phyloP scores from a whole-genome alignment of 2,888 invertebrate species.

The Parthenolecanium corni region DNA sequence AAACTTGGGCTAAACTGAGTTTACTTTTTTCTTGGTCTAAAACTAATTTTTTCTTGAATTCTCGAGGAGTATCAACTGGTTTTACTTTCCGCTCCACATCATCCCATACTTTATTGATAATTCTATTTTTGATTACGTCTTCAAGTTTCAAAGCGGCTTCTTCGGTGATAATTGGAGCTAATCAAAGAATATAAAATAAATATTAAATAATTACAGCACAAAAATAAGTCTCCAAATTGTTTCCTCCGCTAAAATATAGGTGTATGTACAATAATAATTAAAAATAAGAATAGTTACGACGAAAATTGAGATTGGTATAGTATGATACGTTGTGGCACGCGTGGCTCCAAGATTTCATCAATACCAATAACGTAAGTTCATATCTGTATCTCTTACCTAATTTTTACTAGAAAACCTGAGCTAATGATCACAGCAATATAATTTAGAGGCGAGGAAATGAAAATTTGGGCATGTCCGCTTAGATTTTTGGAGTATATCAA shows the following conservation, averaged over 20 bases:
- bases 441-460: too few species aligned
- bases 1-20: conserved; percentile 81
- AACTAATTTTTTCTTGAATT: conserved; percentile 75
- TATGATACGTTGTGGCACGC: background rate
- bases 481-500: too few species aligned
- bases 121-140: conserved; percentile 78
- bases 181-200: background rate
- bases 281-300: background rate
- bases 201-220: background rate
- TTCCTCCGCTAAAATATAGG: too few species aligned
- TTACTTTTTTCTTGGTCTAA: conserved; percentile 92
- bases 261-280: too few species aligned
- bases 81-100: conserved; percentile 81
- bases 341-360: too few species aligned
- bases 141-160: conserved; percentile 77
- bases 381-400: too few species aligned
- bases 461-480: too few species aligned
- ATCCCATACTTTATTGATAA: conserved; percentile 89
- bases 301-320: background rate
- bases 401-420: too few species aligned
- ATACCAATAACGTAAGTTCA: too few species aligned
- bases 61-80: conserved; percentile 65
- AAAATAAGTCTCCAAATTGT: too few species aligned
- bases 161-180: conserved; percentile 82
- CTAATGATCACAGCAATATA: too few species aligned